phyloP scores from a whole-genome alignment of 2,113 vertebrate species.

The Cavia aperea region DNA sequence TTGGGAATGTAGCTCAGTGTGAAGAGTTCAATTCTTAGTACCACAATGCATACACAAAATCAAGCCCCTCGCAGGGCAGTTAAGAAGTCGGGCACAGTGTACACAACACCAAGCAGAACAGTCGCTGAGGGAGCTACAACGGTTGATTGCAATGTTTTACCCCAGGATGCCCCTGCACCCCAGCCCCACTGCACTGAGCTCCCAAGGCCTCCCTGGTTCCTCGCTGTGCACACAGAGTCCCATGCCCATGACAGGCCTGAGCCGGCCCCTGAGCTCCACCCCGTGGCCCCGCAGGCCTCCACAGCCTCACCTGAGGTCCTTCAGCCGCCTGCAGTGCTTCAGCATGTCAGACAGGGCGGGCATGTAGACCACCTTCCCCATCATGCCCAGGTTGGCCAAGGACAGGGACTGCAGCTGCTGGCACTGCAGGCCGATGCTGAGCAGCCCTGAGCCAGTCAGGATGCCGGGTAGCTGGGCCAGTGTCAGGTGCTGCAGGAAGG shows the following conservation, averaged over 20 bases:
- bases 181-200: rapidly evolving
- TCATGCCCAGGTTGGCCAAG: slow-evolving; percentile 89
- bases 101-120: rapidly evolving
- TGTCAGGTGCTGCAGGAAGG: slow-evolving; percentile 84
- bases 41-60: neutral
- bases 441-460: slow-evolving; percentile 86
- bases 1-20: neutral
- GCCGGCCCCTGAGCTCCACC: rapidly evolving
- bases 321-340: slow-evolving; percentile 86
- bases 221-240: rapidly evolving
- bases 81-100: rapidly evolving
- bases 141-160: rapidly evolving
- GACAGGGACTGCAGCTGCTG: slow-evolving; percentile 87
- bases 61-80: neutral
- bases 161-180: neutral
- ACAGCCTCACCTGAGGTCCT: slow-evolving; percentile 89
- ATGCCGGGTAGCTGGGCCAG: slow-evolving; percentile 93
- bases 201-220: rapidly evolving
- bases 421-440: slow-evolving; percentile 85
- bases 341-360: slow-evolving; percentile 88
- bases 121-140: too few species aligned
- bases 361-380: slow-evolving; percentile 88
- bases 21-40: neutral
- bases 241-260: neutral
- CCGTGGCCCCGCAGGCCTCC: neutral